Percentiles rank a stretch among this genome's conserved stretches.
Evolutionary conservation across 2,113 vertebrate genomes (phyloP).

Genomic region (cat (Felis catus)): F.catus_Fca126_mat1.0 CM031417.1:50789001-50789500

Average conservation of each 20-base stretch:
- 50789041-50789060: background rate
- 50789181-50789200: background rate
- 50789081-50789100: background rate
- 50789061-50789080: background rate
- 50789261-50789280: background rate
- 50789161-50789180: background rate
- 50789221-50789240: background rate
- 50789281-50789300: background rate
- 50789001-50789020: background rate
- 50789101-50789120: background rate
- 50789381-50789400: background rate
- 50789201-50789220: background rate
- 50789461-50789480: background rate
- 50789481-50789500: background rate
- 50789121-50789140: background rate
- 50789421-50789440: background rate
- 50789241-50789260: background rate
- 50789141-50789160: background rate
- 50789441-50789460: background rate
- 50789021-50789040: background rate
- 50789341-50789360: background rate
- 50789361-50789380: background rate
- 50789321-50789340: background rate
- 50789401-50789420: background rate
- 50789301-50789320: background rate